phyloP scores from a whole-genome alignment of 2,113 vertebrate genomes.

The Neomonachus schauinslandi region DNA sequence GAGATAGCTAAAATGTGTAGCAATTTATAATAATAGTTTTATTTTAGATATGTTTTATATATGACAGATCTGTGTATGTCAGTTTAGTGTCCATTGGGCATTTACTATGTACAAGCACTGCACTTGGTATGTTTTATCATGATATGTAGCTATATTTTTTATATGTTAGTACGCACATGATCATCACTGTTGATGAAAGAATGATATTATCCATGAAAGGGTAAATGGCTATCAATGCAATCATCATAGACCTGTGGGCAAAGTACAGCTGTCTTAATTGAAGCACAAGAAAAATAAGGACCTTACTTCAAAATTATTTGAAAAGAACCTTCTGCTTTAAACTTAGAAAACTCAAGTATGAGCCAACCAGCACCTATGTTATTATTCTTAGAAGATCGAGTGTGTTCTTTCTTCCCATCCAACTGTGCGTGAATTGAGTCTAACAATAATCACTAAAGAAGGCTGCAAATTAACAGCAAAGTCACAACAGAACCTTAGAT shows the following conservation, averaged over 20 bases:
- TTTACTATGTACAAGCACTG: not conserved
- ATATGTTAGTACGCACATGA: not conserved
- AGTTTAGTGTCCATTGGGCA: not conserved
- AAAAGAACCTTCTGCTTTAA: constrained; percentile 6
- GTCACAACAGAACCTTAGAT: not conserved
- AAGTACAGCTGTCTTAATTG: not conserved
- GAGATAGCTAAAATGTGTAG: not conserved
- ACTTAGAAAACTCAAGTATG: not conserved
- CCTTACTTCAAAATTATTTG: not conserved
- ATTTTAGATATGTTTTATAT: not conserved
- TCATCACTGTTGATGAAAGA: not conserved
- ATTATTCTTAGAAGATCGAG: not conserved
- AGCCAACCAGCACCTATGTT: not conserved
- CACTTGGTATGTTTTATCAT: not conserved
- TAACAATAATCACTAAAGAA: not conserved
- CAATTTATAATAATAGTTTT: not conserved
- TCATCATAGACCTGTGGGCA: not conserved
- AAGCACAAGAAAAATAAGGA: constrained; percentile 20
- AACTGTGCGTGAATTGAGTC: not conserved
- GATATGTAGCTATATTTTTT: not conserved
- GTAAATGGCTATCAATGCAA: not conserved
- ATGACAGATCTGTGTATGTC: not conserved
- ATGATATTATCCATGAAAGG: not conserved
- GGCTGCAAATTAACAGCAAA: not conserved
- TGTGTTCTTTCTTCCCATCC: not conserved